A percentile compares a stretch with the other conserved stretches of the same genome.
These are phyloP conservation scores for Drosophila setosimentum DNA, from an alignment of 2,888 invertebrate genomes.

Conservation along the genomic window DNA sequence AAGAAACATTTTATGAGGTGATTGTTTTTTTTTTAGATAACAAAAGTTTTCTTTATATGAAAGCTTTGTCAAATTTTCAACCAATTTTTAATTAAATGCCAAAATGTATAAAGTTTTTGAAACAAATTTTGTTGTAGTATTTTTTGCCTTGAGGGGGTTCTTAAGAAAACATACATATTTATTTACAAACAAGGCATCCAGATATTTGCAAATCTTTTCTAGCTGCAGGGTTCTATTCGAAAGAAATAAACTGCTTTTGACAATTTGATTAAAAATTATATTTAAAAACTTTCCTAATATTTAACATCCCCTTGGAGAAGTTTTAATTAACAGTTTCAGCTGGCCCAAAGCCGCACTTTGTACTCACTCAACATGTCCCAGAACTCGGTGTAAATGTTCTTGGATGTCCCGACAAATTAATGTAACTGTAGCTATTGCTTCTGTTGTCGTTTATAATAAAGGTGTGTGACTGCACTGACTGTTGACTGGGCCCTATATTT, in stretches of 20 bases:
- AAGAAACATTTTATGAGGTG: neutral
- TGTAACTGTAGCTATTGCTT: neutral
- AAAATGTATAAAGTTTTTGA: neutral
- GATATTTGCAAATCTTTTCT: neutral
- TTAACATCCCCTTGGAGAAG: neutral
- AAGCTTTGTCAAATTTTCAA: neutral
- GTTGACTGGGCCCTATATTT: slow-evolving; percentile 27
- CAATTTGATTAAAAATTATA: slow-evolving; percentile 20
- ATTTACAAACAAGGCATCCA: too few relatives aligned
- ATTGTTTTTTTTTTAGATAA: neutral
- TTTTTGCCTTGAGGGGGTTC: neutral
- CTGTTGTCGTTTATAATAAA: neutral
- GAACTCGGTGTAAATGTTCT: neutral
- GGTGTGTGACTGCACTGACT: slow-evolving; percentile 3
- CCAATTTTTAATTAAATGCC: neutral
- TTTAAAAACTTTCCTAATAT: slow-evolving; percentile 17
- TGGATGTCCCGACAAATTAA: neutral
- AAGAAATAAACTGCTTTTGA: slow-evolving; percentile 15
- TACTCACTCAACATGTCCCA: slow-evolving; percentile 1
- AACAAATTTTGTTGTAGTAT: neutral
- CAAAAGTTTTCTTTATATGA: neutral
- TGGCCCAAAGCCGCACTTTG: neutral
- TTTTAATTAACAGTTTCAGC: slow-evolving; percentile 6
- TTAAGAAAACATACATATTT: neutral
- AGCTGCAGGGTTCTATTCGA: neutral